Conservation (phyloP, 2,113 vertebrate species). For the Urocynchramus pylzowi region DNA sequence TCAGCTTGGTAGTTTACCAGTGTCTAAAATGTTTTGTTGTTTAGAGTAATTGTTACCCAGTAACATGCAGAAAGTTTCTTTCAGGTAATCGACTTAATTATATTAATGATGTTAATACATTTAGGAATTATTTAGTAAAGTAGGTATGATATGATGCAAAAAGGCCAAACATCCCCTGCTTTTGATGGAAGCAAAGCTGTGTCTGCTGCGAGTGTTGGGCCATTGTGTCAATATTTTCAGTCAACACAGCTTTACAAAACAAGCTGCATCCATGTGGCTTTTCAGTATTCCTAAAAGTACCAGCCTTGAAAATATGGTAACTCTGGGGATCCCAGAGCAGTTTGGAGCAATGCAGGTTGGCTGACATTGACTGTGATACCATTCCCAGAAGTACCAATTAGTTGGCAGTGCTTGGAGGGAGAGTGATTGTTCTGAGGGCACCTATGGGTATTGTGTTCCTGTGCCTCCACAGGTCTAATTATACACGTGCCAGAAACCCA, state of each 20-base stretch:
- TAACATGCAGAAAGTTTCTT: not conserved
- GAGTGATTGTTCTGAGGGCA: constrained; percentile 55
- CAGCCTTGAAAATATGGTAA: not conserved
- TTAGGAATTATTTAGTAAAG: not conserved
- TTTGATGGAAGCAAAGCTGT: not conserved
- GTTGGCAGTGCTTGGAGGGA: constrained; percentile 44
- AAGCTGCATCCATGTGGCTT: not conserved
- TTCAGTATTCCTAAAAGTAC: constrained; percentile 50
- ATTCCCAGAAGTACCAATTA: constrained; percentile 69
- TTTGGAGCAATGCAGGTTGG: constrained; percentile 24
- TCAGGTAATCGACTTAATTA: not conserved
- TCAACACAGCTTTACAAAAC: not conserved
- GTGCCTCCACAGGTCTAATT: constrained; percentile 26
- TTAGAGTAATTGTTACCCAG: not conserved
- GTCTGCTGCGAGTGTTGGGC: not conserved
- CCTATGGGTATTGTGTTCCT: constrained; percentile 45
- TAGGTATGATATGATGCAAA: not conserved
- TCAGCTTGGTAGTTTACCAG: not conserved
- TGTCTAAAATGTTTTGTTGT: not conserved
- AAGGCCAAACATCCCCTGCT: not conserved
- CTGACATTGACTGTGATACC: constrained; percentile 46
- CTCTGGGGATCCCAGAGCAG: constrained; percentile 29
- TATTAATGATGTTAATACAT: not conserved
- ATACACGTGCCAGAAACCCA: not conserved
- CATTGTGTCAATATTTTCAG: not conserved